These are phyloP conservation scores for Trematocara nigrifrons DNA, from an alignment of 2,113 vertebrate genomes.

Conservation along the genomic window DNA sequence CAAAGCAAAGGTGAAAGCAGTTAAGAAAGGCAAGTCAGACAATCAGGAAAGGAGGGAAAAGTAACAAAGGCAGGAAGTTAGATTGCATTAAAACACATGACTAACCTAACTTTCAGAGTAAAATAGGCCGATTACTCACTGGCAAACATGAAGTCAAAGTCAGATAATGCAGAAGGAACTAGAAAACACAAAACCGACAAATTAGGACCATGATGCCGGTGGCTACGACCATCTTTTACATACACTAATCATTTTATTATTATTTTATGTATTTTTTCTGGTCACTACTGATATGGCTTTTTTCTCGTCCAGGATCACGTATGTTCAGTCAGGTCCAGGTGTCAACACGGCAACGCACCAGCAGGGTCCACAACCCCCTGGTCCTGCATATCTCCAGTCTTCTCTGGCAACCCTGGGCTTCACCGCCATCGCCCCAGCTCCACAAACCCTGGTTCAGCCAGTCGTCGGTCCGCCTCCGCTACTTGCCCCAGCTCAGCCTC, in stretches of 20 bases:
- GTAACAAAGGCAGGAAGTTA: background rate
- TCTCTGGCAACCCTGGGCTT: constrained; percentile 78
- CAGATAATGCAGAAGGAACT: background rate
- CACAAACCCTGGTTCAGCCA: constrained; percentile 80
- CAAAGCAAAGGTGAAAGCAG: background rate
- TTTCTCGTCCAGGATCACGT: constrained; percentile 77
- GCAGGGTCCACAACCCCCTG: constrained; percentile 55
- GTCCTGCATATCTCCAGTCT: constrained; percentile 67
- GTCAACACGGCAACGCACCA: constrained; percentile 62
- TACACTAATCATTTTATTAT: background rate
- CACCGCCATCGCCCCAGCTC: constrained; percentile 77
- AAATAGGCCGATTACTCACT: background rate
- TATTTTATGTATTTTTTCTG: background rate
- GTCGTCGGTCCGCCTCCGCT: constrained; percentile 77
- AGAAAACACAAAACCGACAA: background rate
- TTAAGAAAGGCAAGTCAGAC: background rate
- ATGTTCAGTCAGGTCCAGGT: constrained; percentile 80
- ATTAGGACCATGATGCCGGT: fast-evolving
- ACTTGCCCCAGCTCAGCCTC: constrained; percentile 71
- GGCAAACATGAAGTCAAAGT: background rate
- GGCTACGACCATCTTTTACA: background rate
- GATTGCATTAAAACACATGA: background rate
- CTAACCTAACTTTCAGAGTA: background rate
- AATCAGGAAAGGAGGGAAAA: background rate
- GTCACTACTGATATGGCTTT: background rate